Evolutionary conservation across 2,113 vertebrate species (phyloP), one percentile per base, ranked within the genome.

Genomic region (Calypte anna): DNA sequence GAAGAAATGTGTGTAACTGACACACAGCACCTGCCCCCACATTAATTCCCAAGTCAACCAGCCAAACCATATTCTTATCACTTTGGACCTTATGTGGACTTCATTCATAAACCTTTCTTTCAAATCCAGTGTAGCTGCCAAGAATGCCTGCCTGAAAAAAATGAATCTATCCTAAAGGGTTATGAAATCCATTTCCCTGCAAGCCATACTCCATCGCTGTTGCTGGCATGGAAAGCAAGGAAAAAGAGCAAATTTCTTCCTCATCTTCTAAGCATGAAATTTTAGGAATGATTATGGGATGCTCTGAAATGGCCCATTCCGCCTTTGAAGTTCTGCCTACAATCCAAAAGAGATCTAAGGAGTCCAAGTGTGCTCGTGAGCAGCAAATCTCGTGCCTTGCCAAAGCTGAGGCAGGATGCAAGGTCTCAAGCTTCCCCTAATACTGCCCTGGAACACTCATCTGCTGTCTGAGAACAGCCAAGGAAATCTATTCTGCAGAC

Each of bases 51-150:
- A 85, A 70, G 53, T 38, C 73, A 91, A 63, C 10, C 61, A 79
- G 69, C 9, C 79, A 87, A 94, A 84, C 27, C 2, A 2, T 4
- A 20, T 44, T 22, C 57, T 25, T 72, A 80, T 31, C 5, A 0
- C 31, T 69, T 31, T 14, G 22, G 64, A 44, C 14, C 12, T 73
- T 53, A 9, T 3, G 38, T 57, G 66, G 27, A 55, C 33, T 89
- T 87, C n/a, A 30, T 58, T 57, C 13, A 1, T 50, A 70, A 82
- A 91, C n/a, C 62, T 58, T 67, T 59, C 77, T 83, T 88, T 67
- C 76, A 89, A 74, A 81, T n/a, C 55, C 80, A 84, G 78, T 36
- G 33, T 51, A 63, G 30, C 14, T 73, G 81, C 87, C 92, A 94
- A 50, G 58, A 87, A 85, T 64, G n/a, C 19, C 23, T 59, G 55